Base-by-base conservation (phyloP, 2,797 vertebrate genomes). In the Pelobates cultripes region DNA sequence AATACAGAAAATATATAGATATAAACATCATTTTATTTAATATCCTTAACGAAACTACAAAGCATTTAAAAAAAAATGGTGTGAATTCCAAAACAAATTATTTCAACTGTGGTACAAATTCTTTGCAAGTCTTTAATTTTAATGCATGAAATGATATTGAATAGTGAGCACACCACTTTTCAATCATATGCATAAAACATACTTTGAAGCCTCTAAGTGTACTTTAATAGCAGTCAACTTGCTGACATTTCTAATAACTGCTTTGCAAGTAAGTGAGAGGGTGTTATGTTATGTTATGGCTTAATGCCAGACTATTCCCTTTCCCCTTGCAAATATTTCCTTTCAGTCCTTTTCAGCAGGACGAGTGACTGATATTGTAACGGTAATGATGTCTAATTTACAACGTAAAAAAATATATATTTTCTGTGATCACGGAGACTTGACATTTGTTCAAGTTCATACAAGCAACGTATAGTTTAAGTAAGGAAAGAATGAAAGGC, bases 391-490 rank as follows among this genome's bases (percentile, higher is more conserved):
- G 87, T 87, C 86, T 91, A 87, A 86, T 85, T 92, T 92, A 89
- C 89, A 86, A 90, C 90, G 91, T 92, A 92, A 92, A 91, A 90
- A 86, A 51, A 43, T 8, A 10, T 2, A 12, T 44, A 81, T 84
- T 81, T 86, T 89, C 88, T 92, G 87, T 92, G 90, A 92, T 92
- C 90, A 90, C 91, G 88, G 92, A 92, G 91, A 88, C 91, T 91
- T 92, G 90, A 91, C 90, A 91, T 93, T 92, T 94, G 88, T 91
- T 91, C 88, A 92, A 86, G 91, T 91, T 90, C 87, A 89, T 89
- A 89, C 93, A 92, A 87, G 91, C 78, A 85, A 87, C 14, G 43
- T 0, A 0, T 70, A 17, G 53, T 87, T 89, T 88, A 88, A 89
- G 83, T 78, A 70, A 44, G 45, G 66, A 68, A 8, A 2, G 10